Evolutionary conservation across 2,888 invertebrate species (phyloP).

Genomic region (Gortyna flavago): DNA sequence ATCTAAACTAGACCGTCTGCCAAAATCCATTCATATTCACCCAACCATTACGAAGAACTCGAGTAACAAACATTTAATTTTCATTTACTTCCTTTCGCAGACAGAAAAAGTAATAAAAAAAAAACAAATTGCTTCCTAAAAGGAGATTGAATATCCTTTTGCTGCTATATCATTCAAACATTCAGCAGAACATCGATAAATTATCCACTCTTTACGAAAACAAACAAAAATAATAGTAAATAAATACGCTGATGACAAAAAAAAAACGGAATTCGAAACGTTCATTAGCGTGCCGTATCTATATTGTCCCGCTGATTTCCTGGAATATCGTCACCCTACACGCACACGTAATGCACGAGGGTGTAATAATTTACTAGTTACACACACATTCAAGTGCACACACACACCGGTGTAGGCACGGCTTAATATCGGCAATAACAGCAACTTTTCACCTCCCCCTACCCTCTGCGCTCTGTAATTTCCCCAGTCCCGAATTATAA

Average conservation of each 20-base stretch:
- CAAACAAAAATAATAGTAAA: conserved; percentile 52
- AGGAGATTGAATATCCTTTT: conserved; percentile 52
- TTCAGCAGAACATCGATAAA: conserved; percentile 42
- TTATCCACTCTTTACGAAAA: conserved; percentile 42
- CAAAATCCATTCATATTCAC: conserved; percentile 43
- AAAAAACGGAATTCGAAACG: conserved; percentile 37
- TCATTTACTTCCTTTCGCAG: conserved; percentile 36
- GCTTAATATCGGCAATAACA: conserved; percentile 85
- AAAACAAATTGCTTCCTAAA: conserved; percentile 56
- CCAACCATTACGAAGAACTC: conserved; percentile 24
- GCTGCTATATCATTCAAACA: conserved; percentile 44
- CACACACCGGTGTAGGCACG: conserved; percentile 62
- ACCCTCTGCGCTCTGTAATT: conserved; percentile 71
- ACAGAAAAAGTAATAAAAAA: conserved; percentile 45
- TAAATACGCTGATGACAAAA: conserved; percentile 42
- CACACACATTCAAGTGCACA: conserved; percentile 53
- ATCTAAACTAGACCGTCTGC: conserved; percentile 31
- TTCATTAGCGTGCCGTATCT: conserved; percentile 60
- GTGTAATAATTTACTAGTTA: conserved; percentile 81
- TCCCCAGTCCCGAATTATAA: conserved; percentile 82
- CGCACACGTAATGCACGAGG: conserved; percentile 70
- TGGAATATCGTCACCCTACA: conserved; percentile 69
- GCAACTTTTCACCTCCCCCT: conserved; percentile 73
- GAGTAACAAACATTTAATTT: conserved; percentile 39
- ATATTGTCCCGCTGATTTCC: conserved; percentile 63